Base-by-base conservation (phyloP, 2,888 invertebrate genomes). In the Octonoba sinensis region DNA sequence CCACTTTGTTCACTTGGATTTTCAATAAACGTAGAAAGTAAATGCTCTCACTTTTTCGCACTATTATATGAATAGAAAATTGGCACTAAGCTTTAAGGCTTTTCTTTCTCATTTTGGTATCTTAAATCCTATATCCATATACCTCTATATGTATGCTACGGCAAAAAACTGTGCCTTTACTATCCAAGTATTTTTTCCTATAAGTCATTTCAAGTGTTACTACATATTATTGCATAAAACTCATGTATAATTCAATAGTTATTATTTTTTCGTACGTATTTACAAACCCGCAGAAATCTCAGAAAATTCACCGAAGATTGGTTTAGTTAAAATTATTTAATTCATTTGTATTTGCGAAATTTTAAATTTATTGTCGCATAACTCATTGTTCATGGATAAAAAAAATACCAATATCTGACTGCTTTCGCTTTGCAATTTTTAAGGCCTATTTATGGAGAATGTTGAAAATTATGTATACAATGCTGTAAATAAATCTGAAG, bases 201-300 rank as follows among this genome's bases (percentile, higher is more conserved):
- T 1, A 64, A 64, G 18, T 47, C 16, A 65, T 18, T 16, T 56
- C 36, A 51, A 64, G 16, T 56, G 47, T 12, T 3, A 24, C 73
- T 65, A 73, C 46, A 22, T 47, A 74, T 22, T 27, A 36, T 22
- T 46, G 54, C 15, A 54, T 18, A 54, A 54, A 15, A n/a, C 20
- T 59, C 49, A 66, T 46, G 16, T 36, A 36, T 36, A 11, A 36
- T 36, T 36, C 36, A 36, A 36, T 36, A 36, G 8, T 36, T 36
- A 36, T 36, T 6, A 36, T 36, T 6, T 36, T 36, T 65, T 56
- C 56, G 64, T 56, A 65, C 57, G 16, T 74, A 74, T 74, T 46
- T 74, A 74, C 74, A 74, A 66, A 56, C 57, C 64, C 74, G 57
- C 49, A 57, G 12, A 56, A 47, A 57, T 57, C 59, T 74, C 74